phyloP scores from a whole-genome alignment of 2,113 vertebrate genomes.

The Gallinago undulata region DNA sequence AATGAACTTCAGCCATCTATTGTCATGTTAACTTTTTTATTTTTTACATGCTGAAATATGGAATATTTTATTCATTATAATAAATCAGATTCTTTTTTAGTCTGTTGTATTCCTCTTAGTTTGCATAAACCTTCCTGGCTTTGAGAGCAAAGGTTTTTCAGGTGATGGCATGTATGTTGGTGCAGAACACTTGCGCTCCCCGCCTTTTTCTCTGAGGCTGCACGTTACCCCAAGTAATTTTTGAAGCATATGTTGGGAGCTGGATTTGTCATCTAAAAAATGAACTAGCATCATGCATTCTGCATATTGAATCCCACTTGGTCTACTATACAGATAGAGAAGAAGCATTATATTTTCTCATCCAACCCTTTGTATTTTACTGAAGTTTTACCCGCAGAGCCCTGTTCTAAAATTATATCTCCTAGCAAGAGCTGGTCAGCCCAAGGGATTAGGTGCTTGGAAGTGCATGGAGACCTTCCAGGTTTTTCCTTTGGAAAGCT shows the following conservation, averaged over 20 bases:
- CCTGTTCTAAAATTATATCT: not conserved
- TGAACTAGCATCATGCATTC: not conserved
- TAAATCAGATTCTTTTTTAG: not conserved
- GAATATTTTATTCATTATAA: slow-evolving; percentile 46
- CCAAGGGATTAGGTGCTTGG: not conserved
- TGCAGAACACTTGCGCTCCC: not conserved
- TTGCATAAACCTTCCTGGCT: not conserved
- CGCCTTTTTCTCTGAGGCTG: not conserved
- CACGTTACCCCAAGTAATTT: not conserved
- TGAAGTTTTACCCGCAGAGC: not conserved
- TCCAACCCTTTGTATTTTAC: not conserved
- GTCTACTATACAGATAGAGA: not conserved
- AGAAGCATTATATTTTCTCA: not conserved
- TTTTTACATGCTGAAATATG: not conserved
- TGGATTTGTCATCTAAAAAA: not conserved
- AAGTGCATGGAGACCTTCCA: not conserved
- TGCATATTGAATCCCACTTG: not conserved
- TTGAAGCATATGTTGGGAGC: not conserved
- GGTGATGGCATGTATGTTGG: not conserved
- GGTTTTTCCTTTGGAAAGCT: not conserved
- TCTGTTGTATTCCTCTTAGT: not conserved
- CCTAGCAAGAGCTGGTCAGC: not conserved
- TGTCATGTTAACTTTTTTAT: slow-evolving; percentile 41
- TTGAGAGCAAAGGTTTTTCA: not conserved
- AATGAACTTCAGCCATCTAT: slow-evolving; percentile 22